Percentiles rank a stretch among this genome's conserved stretches.
These are phyloP conservation scores for Caenorhabditis panamensis DNA, from an alignment of 2,888 invertebrate genomes.

Conservation along the genomic window DNA sequence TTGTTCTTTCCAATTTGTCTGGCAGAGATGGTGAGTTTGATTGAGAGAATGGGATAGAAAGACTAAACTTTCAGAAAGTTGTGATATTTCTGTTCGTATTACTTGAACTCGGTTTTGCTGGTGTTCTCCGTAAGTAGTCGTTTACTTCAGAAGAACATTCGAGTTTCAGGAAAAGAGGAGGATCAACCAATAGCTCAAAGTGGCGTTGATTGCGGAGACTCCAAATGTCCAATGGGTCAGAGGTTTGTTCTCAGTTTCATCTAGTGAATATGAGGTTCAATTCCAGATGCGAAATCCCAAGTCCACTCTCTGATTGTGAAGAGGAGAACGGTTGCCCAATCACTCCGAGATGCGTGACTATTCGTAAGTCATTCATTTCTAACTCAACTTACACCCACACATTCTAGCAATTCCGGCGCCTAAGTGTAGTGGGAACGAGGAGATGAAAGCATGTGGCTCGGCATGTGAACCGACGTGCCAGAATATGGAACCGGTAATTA, in stretches of 20 bases:
- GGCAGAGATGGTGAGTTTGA: background rate
- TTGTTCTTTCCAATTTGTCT: background rate
- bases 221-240: constrained; percentile 28
- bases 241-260: constrained; percentile 12
- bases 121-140: constrained; percentile 48
- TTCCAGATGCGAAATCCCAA: constrained; percentile 28
- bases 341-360: constrained; percentile 23
- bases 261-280: background rate
- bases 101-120: background rate
- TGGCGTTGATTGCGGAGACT: constrained; percentile 11
- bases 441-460: constrained; percentile 37
- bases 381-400: background rate
- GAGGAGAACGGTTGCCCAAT: constrained; percentile 23
- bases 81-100: constrained; percentile 14
- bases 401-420: constrained; percentile 23
- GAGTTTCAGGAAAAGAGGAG: constrained; percentile 28
- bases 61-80: background rate
- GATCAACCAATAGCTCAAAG: constrained; percentile 20
- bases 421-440: constrained; percentile 45
- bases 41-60: background rate
- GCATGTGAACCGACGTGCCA: constrained; percentile 55
- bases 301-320: constrained; percentile 13
- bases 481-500: constrained; percentile 17
- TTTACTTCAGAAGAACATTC: background rate
- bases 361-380: constrained; percentile 7